phyloP scores from a whole-genome alignment of 2,888 invertebrate genomes.

The Acronicta aceris region DNA sequence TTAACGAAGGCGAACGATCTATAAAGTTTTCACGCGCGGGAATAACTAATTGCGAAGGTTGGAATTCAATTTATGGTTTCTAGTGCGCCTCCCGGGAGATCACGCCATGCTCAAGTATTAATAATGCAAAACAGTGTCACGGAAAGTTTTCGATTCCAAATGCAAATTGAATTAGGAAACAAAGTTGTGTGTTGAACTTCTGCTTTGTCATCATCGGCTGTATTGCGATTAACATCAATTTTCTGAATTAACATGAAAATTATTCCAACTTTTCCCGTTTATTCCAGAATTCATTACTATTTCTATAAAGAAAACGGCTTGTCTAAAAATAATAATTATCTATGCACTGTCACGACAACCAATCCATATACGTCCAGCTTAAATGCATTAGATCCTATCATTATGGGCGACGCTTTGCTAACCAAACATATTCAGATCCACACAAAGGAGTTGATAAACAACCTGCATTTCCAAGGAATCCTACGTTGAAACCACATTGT shows the following conservation, averaged over 20 bases:
- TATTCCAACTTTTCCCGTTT: conserved; percentile 27
- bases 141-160: conserved; percentile 88
- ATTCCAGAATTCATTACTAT: conserved; percentile 18
- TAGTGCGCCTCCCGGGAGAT: conserved; percentile 87
- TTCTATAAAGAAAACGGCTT: not conserved
- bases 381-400: conserved; percentile 47
- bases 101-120: conserved; percentile 87
- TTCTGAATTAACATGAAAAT: conserved; percentile 47
- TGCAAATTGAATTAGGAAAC: conserved; percentile 88
- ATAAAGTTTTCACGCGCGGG: conserved; percentile 89
- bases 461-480: conserved; percentile 42
- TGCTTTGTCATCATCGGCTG: conserved; percentile 77
- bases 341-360: conserved; percentile 12
- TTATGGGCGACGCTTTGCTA: conserved; percentile 41
- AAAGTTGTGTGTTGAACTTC: conserved; percentile 81
- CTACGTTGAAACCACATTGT: conserved; percentile 40
- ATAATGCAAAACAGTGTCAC: conserved; percentile 90
- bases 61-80: conserved; percentile 89
- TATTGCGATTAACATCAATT: conserved; percentile 76
- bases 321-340: not conserved
- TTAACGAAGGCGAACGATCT: conserved; percentile 90
- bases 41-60: conserved; percentile 89
- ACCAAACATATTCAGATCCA: conserved; percentile 51
- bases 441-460: conserved; percentile 50
- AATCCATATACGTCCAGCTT: conserved; percentile 32